These are phyloP conservation scores for Myotis planiceps DNA, from an alignment of 2,797 vertebrate species.

Conservation along the genomic window DNA sequence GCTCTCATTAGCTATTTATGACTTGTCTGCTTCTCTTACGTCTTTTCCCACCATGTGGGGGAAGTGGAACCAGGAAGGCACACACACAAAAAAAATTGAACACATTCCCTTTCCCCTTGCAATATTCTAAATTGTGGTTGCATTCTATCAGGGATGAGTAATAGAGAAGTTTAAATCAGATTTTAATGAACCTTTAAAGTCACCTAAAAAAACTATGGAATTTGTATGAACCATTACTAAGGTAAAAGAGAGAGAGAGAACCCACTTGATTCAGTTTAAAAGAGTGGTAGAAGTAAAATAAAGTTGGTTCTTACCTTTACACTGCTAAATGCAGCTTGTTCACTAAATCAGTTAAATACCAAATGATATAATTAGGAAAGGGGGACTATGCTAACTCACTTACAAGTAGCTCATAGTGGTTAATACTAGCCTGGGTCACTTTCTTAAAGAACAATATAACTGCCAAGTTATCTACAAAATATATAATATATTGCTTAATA, in stretches of 20 bases:
- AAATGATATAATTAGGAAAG: background rate
- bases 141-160: background rate
- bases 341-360: background rate
- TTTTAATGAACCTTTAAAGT: background rate
- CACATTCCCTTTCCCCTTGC: background rate
- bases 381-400: background rate
- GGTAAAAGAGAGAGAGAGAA: background rate
- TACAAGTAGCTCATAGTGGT: background rate
- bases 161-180: background rate
- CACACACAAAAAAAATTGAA: background rate
- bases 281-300: background rate
- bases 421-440: background rate
- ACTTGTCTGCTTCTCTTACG: background rate
- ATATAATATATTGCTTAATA: background rate
- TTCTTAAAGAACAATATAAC: constrained; percentile 17
- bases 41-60: background rate
- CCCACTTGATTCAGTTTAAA: background rate
- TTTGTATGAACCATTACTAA: background rate
- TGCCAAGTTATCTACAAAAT: background rate
- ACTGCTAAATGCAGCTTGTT: background rate
- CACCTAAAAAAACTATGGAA: background rate
- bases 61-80: background rate
- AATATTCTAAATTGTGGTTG: background rate
- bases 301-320: background rate
- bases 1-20: background rate